phyloP scores from a whole-genome alignment of 2,888 invertebrate species.

The Smittia sp. region DNA sequence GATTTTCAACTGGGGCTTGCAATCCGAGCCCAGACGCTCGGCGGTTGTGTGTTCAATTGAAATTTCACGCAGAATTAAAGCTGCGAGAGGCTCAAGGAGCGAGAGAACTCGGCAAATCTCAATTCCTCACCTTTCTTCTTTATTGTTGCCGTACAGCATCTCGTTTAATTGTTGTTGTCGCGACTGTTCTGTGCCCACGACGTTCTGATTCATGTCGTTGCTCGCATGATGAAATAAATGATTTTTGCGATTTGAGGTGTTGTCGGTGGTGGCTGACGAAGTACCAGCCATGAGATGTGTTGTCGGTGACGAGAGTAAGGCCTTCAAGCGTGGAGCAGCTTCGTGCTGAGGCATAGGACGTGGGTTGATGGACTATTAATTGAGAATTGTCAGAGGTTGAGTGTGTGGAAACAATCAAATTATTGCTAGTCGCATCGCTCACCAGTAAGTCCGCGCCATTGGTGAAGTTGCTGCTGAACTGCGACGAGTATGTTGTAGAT shows the following conservation, averaged over 20 bases:
- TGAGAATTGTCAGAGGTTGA: slow-evolving; percentile 3
- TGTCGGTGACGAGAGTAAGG: slow-evolving; percentile 31
- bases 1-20: slow-evolving; percentile 12
- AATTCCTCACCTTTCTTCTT: slow-evolving; percentile 37
- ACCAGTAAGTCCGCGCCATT: slow-evolving; percentile 31
- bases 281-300: slow-evolving; percentile 13
- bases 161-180: slow-evolving; percentile 38
- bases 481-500: slow-evolving; percentile 32
- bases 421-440: no score
- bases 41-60: background rate
- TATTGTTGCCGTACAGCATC: slow-evolving; percentile 31
- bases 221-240: slow-evolving; percentile 39
- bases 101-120: slow-evolving; percentile 2
- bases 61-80: slow-evolving; percentile 19
- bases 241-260: slow-evolving; percentile 24
- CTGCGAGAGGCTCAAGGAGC: background rate
- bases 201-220: background rate
- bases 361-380: slow-evolving; percentile 41
- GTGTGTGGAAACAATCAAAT: slow-evolving; percentile 7
- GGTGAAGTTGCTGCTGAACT: background rate
- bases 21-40: background rate
- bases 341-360: slow-evolving; percentile 26
- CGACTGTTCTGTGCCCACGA: slow-evolving; percentile 34
- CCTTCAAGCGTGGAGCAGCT: slow-evolving; percentile 28
- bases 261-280: slow-evolving; percentile 15